phyloP scores from a whole-genome alignment of 2,113 vertebrate genomes.

The Aphelocoma coerulescens region DNA sequence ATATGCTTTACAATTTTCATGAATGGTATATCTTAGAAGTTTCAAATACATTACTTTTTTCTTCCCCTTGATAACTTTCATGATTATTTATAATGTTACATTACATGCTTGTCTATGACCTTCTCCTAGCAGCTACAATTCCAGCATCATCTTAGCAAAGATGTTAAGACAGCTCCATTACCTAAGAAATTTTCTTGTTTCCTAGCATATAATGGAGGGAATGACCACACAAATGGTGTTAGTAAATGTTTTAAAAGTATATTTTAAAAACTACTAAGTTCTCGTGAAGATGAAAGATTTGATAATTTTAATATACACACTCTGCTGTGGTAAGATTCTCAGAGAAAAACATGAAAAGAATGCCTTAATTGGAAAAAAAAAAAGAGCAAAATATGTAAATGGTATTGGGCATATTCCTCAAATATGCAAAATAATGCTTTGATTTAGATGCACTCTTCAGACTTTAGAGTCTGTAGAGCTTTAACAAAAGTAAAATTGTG shows the following conservation, averaged over 20 bases:
- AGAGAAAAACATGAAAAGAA: not conserved
- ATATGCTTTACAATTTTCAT: not conserved
- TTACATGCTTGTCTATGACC: not conserved
- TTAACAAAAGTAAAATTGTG: not conserved
- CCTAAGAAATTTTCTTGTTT: not conserved
- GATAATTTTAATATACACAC: not conserved
- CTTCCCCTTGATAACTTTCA: not conserved
- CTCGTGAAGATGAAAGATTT: not conserved
- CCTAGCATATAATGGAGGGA: not conserved
- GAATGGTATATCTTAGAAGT: not conserved
- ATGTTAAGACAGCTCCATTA: not conserved
- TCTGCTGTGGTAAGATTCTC: not conserved
- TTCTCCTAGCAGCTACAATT: not conserved
- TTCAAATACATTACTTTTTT: not conserved
- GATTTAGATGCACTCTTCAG: not conserved
- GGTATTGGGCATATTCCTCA: not conserved
- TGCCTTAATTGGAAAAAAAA: not conserved
- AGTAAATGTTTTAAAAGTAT: not conserved
- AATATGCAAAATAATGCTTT: not conserved
- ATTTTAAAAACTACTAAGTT: not conserved
- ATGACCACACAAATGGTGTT: not conserved
- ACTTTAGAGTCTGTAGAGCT: not conserved
- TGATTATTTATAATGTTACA: not conserved
- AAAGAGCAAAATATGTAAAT: not conserved
- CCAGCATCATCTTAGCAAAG: not conserved